Base-by-base conservation (phyloP, 2,888 invertebrate species). In the Drosophila subquinaria region DNA sequence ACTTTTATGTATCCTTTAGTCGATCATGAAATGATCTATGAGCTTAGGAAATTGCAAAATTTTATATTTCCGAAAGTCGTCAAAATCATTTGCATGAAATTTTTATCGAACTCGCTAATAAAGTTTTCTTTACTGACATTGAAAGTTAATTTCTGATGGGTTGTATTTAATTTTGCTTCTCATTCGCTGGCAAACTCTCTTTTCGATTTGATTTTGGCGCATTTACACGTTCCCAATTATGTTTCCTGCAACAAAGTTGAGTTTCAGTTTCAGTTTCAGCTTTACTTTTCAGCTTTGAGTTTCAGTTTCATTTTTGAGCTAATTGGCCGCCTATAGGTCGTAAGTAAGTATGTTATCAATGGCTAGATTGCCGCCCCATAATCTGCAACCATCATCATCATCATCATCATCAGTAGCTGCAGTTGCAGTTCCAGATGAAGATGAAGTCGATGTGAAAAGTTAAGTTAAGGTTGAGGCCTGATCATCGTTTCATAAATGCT, bases 351-450 rank as follows among this genome's bases (percentile, higher is more conserved):
- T 81, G 73, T 81, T 86, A 86, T 82, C 86, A 86, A 80, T 81
- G 61, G 83, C 77, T 86, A 87, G 85, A 84, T 71, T 59, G 77
- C 82, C 85, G 82, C 85, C 80, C 85, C 82, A 77, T 88, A 88
- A 88, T 83, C 82, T 85, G 69, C 53, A 53, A 50, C 77, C 82
- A 85, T 87, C 79, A 69, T 52, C 84, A 84, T 86, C 73, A 71
- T 56, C 69, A 77, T 65, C 55, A 43, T 20, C 38, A 57, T 47
- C 9, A 43, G 27, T 35, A 17, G 43, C 56, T 45, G n/a, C 56
- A 20, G 43, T 10, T 55, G 43, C 20, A 45, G 35, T 15, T 45
- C 33, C 20, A 35, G 35, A 23, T 45, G 43, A 35, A 35, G 43
- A 30, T 38, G 2, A 30, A 38, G 43, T 15, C 35, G 43, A 20